Base-by-base conservation (phyloP, 2,888 invertebrate genomes). In the Bellardia pandia region DNA sequence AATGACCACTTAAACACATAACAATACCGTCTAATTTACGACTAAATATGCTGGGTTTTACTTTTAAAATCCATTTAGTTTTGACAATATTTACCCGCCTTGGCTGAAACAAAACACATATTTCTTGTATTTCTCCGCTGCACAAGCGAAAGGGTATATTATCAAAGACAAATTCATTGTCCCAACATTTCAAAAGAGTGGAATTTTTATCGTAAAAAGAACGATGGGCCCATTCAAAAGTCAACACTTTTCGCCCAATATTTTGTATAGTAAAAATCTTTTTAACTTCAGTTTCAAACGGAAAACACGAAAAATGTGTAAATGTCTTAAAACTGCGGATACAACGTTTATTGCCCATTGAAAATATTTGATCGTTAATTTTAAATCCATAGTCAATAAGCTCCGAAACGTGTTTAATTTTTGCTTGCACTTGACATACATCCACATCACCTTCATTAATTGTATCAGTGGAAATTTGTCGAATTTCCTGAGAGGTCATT, bases 181-280 rank as follows among this genome's bases (percentile, higher is more conserved):
- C 80, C 0, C 58, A 56, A 0, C 86, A 42, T 37, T 86, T 82
- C 77, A 90, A 9, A 16, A 92, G 88, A 3, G 83, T 79, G 0
- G 77, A 45, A 5, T 90, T 91, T 37, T 89, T 90, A 2, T 88
- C 85, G 71, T 90, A 92, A 74, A 89, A 91, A 0, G 90, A 60
- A 0, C 88, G 85, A 2, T 79, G 89, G 0, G 75, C 5, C 93
- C 92, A 92, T 6, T 89, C 88, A 66, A 89, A 91, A 30, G 81
- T 89, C 8, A 92, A 23, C 0, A 90, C 76, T 16, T 84, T 86
- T 0, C 51, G 79, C 1, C 92, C 92, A 5, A 92, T 74, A 69
- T 92, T 92, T 78, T 92, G 89, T 14, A 92, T 9, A 37, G 88
- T 89, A 11, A 92, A 45, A 2, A 91, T 84, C 4, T 90, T 88